These are phyloP conservation scores for Drosophila lacteicornis DNA, from an alignment of 1,140 invertebrate genomes.

Conservation along the genomic window DNA sequence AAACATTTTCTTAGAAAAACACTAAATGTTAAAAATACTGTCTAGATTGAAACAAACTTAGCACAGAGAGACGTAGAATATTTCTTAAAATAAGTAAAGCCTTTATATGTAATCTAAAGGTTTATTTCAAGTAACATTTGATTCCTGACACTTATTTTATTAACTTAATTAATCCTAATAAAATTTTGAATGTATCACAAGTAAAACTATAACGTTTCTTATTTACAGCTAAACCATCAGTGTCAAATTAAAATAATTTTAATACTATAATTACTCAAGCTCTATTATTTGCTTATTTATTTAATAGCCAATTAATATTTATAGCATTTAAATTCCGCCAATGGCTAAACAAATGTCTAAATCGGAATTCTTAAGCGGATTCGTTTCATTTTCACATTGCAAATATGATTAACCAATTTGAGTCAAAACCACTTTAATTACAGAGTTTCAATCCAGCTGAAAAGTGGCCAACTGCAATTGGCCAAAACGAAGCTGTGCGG, in stretches of 20 bases:
- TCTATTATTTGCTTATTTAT: neutral
- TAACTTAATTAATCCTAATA: neutral
- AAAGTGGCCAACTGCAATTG: conserved; percentile 59
- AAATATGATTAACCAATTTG: conserved; percentile 82
- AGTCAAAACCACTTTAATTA: conserved; percentile 82
- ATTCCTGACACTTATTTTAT: too few species aligned
- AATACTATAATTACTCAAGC: neutral
- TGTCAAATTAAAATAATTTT: neutral
- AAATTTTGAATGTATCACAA: neutral
- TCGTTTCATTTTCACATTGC: conserved; percentile 50
- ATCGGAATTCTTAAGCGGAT: conserved; percentile 59
- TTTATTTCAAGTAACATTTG: neutral
- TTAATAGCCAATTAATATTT: conserved; percentile 31
- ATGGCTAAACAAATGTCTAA: conserved; percentile 25
- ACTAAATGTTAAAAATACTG: too few species aligned
- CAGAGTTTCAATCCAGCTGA: conserved; percentile 63
- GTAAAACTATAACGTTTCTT: too few species aligned
- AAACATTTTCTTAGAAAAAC: too few species aligned
- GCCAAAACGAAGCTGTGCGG: conserved; percentile 39
- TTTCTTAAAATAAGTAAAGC: neutral
- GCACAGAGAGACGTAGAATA: neutral
- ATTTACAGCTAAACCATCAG: neutral
- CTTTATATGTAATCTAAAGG: neutral
- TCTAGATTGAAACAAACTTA: too few species aligned
- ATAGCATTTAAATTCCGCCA: conserved; percentile 52